Percentiles rank a stretch among this genome's conserved stretches.
Conservation (phyloP, 92 coral and sea anemone genomes). For the Metridium senile region DNA sequence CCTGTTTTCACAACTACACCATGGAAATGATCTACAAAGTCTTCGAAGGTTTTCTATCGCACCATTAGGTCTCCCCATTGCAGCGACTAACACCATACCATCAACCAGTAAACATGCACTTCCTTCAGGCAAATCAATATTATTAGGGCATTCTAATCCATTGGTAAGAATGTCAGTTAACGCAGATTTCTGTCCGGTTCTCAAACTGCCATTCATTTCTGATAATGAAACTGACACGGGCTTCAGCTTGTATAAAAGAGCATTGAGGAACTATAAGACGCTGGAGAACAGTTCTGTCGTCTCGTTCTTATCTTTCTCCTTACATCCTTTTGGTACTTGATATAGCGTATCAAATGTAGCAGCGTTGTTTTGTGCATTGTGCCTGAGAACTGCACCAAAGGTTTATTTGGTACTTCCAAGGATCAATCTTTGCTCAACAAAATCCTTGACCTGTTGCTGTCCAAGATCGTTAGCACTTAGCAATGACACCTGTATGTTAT, state of each 20-base stretch:
- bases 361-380: slow-evolving; percentile 65
- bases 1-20: slow-evolving; percentile 45
- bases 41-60: slow-evolving; percentile 68
- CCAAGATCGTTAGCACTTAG: no score
- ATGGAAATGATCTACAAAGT: slow-evolving; percentile 35
- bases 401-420: neutral
- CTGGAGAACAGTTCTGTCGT: slow-evolving; percentile 55
- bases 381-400: slow-evolving; percentile 37
- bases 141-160: slow-evolving; percentile 40
- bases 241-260: slow-evolving; percentile 52
- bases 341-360: slow-evolving; percentile 62
- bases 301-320: slow-evolving; percentile 56
- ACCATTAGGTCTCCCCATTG: slow-evolving; percentile 35
- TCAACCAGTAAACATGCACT: no score
- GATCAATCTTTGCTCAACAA: slow-evolving; percentile 52
- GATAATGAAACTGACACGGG: slow-evolving; percentile 54
- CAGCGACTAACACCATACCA: slow-evolving; percentile 52
- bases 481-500: no score
- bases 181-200: no score
- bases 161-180: slow-evolving; percentile 52
- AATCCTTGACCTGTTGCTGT: slow-evolving; percentile 47
- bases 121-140: slow-evolving; percentile 17
- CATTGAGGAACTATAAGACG: no score
- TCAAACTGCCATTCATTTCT: slow-evolving; percentile 70
- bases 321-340: no score